Percentiles rank a stretch among this genome's conserved stretches.
Evolutionary conservation across 2,113 vertebrate genomes (phyloP).

Genomic region (Globicephala melas): DNA sequence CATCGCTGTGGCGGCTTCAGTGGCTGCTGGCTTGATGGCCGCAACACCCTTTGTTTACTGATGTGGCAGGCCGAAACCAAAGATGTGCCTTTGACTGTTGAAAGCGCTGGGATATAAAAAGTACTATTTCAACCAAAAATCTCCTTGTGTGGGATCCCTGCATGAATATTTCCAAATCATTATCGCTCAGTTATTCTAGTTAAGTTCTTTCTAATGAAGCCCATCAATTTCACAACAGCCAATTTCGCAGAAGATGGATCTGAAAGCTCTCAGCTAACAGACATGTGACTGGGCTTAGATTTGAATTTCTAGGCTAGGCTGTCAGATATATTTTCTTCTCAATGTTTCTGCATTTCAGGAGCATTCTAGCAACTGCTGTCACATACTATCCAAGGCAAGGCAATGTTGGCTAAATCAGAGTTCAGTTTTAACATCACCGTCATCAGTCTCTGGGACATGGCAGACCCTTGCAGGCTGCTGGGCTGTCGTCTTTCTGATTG

Average conservation of each 20-base stretch:
- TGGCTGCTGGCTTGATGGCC: neutral
- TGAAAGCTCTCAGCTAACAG: neutral
- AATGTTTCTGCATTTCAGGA: slow-evolving; percentile 25
- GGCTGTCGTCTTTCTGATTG: neutral
- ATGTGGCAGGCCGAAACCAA: neutral
- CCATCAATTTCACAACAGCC: neutral
- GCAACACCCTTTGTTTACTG: neutral
- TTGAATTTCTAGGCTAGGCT: neutral
- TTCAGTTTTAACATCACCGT: neutral
- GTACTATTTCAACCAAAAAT: neutral
- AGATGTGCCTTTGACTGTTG: neutral
- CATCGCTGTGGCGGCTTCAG: neutral
- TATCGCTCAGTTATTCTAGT: neutral
- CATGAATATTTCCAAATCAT: neutral
- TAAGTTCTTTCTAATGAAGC: slow-evolving; percentile 6
- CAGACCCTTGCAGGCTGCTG: neutral
- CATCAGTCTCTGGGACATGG: neutral
- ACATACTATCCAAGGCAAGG: neutral
- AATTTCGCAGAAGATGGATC: neutral
- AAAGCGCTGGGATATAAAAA: neutral
- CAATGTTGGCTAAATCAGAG: slow-evolving; percentile 30
- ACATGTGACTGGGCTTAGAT: neutral
- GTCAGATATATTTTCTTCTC: neutral
- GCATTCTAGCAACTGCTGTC: slow-evolving; percentile 17
- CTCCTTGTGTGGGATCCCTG: neutral